Conservation (phyloP, 2,888 invertebrate genomes). For the Lochmaea capreae region DNA sequence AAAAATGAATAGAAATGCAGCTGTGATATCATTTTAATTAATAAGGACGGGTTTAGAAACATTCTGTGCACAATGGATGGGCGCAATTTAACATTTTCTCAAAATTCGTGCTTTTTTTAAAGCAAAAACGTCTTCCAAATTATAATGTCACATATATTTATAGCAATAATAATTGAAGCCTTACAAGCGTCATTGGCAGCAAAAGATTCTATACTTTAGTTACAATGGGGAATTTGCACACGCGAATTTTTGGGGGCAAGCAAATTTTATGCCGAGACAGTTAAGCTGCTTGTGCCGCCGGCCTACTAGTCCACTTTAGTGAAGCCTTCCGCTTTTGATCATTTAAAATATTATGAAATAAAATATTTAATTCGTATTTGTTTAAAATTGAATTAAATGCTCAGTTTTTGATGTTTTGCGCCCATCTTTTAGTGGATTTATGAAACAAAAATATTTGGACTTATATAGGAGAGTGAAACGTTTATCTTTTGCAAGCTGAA, state of each 20-base stretch:
- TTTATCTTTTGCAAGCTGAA: neutral
- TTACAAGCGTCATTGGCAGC: neutral
- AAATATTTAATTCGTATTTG: neutral
- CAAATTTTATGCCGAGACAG: too few relatives aligned
- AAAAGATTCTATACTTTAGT: too few relatives aligned
- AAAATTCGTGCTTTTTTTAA: neutral
- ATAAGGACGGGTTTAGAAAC: neutral
- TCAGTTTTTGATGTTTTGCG: neutral
- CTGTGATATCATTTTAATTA: neutral
- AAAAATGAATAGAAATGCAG: neutral
- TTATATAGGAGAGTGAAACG: neutral
- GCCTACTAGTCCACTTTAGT: too few relatives aligned
- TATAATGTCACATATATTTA: neutral
- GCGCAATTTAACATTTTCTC: neutral
- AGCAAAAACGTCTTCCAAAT: conserved; percentile 1
- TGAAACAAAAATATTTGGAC: neutral
- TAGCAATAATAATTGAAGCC: neutral
- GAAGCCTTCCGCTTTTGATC: too few relatives aligned
- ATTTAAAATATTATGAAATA: too few relatives aligned
- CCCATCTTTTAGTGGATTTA: neutral
- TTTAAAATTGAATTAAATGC: neutral
- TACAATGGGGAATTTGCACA: too few relatives aligned
- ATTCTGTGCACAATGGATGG: conserved; percentile 1
- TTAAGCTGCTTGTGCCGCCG: too few relatives aligned
- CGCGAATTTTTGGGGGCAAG: too few relatives aligned